Base-by-base conservation (phyloP, 2,888 invertebrate genomes). In the Phengaris alcon region DNA sequence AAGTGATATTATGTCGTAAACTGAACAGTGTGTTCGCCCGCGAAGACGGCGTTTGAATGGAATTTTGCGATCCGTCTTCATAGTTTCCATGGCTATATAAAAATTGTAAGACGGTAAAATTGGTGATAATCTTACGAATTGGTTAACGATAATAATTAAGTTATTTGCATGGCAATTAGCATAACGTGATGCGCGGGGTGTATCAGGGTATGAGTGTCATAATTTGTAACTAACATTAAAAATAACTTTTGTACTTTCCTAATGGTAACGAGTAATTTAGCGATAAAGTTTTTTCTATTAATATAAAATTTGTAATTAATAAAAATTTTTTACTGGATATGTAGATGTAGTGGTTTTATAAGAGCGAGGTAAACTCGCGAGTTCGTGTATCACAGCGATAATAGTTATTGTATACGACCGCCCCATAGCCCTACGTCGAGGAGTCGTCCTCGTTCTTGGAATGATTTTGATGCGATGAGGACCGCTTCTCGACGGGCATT, bases 171-270 rank as follows among this genome's bases (percentile, higher is more conserved):
- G 90, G 91, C 89, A 91, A 91, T 90, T 90, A 90, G 86, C 86
- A 80, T 88, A 87, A 89, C 87, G 87, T 88, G 90, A 89, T 85
- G 90, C 88, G 93, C 91, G 91, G 93, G 93, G 91, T 93, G 90
- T 87, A 93, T 90, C 94, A 94, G 94, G 94, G 94, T 94, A 93
- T 90, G 94, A 90, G 90, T 93, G 93, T 93, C 93, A 92, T 91
- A 89, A 89, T 87, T 90, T 88, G 87, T 91, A 90, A 87, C 57
- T 91, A 90, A 87, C 57, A n/a, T 48, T 86, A 87, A 88, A 86
- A 84, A 82, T 81, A 82, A 86, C 84, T 91, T 93, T 93, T 93
- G 92, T 93, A 93, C 90, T 93, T 92, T 93, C 91, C 84, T 93
- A 93, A 88, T 79, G 83, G 78, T 90, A 90, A 88, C 84, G 82